Base-by-base conservation (phyloP, 2,797 vertebrate species). In the Leontocebus nigricollis region DNA sequence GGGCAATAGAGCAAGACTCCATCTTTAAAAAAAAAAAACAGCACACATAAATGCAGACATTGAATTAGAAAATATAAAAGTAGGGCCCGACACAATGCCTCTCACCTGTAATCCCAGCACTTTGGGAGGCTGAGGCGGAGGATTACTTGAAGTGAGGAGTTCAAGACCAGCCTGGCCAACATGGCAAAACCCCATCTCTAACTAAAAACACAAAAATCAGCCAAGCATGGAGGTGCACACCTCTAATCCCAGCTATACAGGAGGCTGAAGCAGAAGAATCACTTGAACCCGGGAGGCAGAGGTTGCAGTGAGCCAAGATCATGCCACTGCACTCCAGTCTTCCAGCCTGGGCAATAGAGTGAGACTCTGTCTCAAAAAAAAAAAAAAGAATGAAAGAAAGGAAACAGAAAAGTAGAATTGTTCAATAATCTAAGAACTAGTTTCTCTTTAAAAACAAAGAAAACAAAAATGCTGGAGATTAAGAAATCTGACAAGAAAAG, bases 401-500 rank as follows among this genome's bases (percentile, higher is more conserved):
- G 22, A 82, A 86, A 46, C 70, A 89, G 61, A 86, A 87, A 97
- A 94, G 57, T 55, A 24, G 30, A 81, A 96, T 1, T 46, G 5
- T 61, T 57, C 36, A 30, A 41, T 87, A 81, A 89, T 41, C 36
- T 27, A 61, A 86, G 70, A 90, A 82, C 13, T 55, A 14, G 20
- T 13, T 72, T 96, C 75, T 55, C 55, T 67, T 79, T 52, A 41
- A 91, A 88, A 92, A 92, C n/a, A 70, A 75, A 88, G 41, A 83
- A 57, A 59, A 46, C 57, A 46, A 90, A 93, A 85, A 70, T 44
- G 39, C 33, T 12, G 46, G 33, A 14, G 22, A 70, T 86, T 76
- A 90, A 73, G 44, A 90, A 90, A 76, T 70, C 61, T 41, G 50
- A 93, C 76, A 90, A 77, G 80, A 89, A 57, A 92, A 88, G 44